Conservation (phyloP, 2,888 invertebrate species). For the Pristionchus arcanus region DNA sequence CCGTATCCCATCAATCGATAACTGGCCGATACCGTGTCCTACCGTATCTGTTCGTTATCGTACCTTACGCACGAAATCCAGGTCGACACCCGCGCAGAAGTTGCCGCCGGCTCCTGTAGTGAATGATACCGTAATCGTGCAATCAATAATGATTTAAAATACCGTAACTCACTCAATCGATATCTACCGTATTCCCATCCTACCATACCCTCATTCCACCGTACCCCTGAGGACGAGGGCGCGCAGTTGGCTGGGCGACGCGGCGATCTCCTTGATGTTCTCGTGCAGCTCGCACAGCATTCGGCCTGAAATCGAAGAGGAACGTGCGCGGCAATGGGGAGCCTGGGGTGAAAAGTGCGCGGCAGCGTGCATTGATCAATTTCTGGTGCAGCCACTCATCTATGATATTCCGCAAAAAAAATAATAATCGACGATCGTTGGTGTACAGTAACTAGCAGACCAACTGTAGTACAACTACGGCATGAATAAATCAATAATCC, state of each 20-base stretch:
- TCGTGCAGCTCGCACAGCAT: constrained; percentile 45
- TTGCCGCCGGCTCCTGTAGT: constrained; percentile 49
- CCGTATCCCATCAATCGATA: neutral
- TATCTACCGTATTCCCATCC: neutral
- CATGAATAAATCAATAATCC: too few species aligned
- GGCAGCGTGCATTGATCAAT: neutral
- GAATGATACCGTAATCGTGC: neutral
- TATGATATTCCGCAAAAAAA: neutral
- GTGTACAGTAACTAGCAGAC: too few species aligned
- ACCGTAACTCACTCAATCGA: neutral
- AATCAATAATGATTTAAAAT: too few species aligned
- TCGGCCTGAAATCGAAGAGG: neutral
- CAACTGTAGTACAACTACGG: too few species aligned
- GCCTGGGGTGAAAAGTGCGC: neutral
- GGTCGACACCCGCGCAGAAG: constrained; percentile 41
- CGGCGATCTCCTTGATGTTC: constrained; percentile 45
- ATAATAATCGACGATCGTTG: neutral
- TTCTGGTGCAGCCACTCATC: too few species aligned
- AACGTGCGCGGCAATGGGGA: neutral
- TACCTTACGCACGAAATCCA: constrained; percentile 54
- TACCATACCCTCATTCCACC: constrained; percentile 40
- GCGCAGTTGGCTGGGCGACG: neutral
- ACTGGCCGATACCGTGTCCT: neutral
- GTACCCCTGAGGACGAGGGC: constrained; percentile 43
- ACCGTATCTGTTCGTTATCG: neutral